phyloP scores from a whole-genome alignment of 2,113 vertebrate genomes.

The Cyanoderma ruficeps region DNA sequence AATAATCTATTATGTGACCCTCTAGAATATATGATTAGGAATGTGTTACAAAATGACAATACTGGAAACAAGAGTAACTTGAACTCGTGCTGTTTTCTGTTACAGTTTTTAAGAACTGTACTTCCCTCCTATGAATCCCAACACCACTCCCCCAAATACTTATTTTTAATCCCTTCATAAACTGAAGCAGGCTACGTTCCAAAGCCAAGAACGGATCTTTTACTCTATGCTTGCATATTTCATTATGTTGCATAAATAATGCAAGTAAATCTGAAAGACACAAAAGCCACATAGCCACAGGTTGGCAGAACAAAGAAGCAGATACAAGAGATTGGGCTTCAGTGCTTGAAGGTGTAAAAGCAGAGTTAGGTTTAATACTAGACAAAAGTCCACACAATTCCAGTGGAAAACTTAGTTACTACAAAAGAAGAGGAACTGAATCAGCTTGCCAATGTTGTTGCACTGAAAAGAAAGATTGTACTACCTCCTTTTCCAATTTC shows the following conservation, averaged over 20 bases:
- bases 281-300: conserved; percentile 58
- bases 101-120: background rate
- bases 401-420: background rate
- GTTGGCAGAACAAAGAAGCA: conserved; percentile 48
- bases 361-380: background rate
- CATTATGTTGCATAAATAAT: conserved; percentile 69
- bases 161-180: conserved; percentile 38
- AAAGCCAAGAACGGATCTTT: conserved; percentile 47
- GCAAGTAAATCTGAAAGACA: conserved; percentile 61
- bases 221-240: conserved; percentile 68
- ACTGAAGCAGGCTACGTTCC: background rate
- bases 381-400: background rate
- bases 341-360: conserved; percentile 54
- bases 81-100: background rate
- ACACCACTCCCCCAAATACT: background rate
- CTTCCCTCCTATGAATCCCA: background rate
- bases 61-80: background rate
- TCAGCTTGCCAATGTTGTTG: background rate
- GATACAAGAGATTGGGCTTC: conserved; percentile 32
- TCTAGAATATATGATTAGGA: background rate
- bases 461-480: background rate
- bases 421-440: background rate
- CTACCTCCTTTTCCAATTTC: background rate
- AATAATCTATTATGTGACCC: background rate
- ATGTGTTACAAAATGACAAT: background rate